phyloP scores from a whole-genome alignment of 2,797 vertebrate species.

The Antrozous pallidus region DNA sequence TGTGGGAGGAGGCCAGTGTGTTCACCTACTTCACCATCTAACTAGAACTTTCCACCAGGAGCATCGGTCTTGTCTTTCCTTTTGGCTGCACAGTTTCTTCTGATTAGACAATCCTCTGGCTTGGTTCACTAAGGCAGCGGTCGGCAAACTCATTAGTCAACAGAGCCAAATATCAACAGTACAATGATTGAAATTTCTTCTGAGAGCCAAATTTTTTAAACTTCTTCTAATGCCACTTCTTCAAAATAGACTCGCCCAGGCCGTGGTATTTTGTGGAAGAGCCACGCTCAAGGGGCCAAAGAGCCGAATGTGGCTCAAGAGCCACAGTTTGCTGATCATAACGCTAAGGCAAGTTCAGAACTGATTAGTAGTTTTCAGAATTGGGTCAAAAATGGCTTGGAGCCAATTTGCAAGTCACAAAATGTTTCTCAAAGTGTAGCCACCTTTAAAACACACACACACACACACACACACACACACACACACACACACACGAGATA shows the following conservation, averaged over 20 bases:
- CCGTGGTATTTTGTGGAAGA: too few relatives aligned
- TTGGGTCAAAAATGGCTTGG: background rate
- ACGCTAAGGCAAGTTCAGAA: background rate
- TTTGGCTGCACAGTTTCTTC: background rate
- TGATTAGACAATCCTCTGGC: background rate
- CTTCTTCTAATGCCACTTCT: too few relatives aligned
- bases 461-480: background rate
- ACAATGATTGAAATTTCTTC: too few relatives aligned
- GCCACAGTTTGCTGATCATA: too few relatives aligned
- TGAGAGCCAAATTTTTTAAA: too few relatives aligned
- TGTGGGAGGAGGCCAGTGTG: background rate
- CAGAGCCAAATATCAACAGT: too few relatives aligned
- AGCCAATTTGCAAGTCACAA: background rate
- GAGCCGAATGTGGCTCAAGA: too few relatives aligned
- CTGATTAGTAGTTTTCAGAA: background rate
- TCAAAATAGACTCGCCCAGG: too few relatives aligned
- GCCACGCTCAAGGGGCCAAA: too few relatives aligned
- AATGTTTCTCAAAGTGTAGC: background rate
- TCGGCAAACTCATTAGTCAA: too few relatives aligned
- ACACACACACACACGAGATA: background rate
- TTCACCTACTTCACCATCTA: background rate
- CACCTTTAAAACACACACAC: background rate
- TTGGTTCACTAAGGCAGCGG: too few relatives aligned
- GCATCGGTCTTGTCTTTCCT: background rate
- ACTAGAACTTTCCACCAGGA: background rate